Base-by-base conservation (phyloP, 2,888 invertebrate species). In the Phlogophora meticulosa region DNA sequence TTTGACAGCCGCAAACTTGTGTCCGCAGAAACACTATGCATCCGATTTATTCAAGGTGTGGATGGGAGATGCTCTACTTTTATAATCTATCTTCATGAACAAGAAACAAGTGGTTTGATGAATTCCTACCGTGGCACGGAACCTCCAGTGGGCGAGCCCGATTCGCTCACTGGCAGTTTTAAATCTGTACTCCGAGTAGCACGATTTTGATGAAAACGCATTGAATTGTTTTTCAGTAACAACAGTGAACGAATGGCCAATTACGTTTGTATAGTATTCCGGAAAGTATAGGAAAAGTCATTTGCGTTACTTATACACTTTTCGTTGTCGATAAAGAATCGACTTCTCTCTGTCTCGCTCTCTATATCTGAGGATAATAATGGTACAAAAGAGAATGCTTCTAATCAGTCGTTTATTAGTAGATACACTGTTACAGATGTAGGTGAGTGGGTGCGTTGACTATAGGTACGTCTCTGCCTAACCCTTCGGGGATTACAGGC, bases 11-110 rank as follows among this genome's bases (percentile, higher is more conserved):
- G 42, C 72, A 17, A 68, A 72, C 17, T 11, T 17, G 3, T 68
- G 68, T 28, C 1, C 43, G 15, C 43, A 22, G 7, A 68, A 45
- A 60, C 68, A 68, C 38, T 68, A 72, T 10, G 2, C 0, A 15
- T 68, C 32, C n/a, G 49, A 71, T 7, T 7, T 51, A 0, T 1
- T 0, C 4, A 51, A 60, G 45, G 0, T 2, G 24, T 68, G 72
- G 68, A 43, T 72, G 49, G 72, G 72, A 38, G 32, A 68, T 2
- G 72, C n/a, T n/a, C n/a, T n/a, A n/a, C n/a, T n/a, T n/a, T n/a
- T n/a, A n/a, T n/a, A n/a, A n/a, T n/a, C n/a, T n/a, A n/a, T n/a
- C n/a, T n/a, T n/a, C n/a, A n/a, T n/a, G n/a, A n/a, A n/a, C n/a
- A n/a, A n/a, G n/a, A n/a, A n/a, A n/a, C n/a, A n/a, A n/a, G n/a